A percentile compares a stretch with the other conserved stretches of the same genome.
Evolutionary conservation across 2,113 vertebrate species (phyloP).

Genomic region (Vulpes lagopus): DNA sequence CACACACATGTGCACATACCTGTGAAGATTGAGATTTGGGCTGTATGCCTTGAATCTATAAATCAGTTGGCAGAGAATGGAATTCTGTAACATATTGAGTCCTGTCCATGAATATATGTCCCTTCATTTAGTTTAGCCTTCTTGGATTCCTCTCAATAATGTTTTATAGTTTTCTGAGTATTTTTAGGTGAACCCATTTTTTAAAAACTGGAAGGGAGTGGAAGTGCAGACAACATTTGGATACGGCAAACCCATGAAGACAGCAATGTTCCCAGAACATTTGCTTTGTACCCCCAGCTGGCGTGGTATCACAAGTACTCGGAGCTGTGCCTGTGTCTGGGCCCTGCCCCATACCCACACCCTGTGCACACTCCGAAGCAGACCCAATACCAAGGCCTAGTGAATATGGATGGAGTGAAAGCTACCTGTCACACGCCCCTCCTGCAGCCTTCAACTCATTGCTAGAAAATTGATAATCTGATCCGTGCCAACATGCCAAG

Average conservation of each 20-base stretch:
- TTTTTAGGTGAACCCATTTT: constrained; percentile 5
- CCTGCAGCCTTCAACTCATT: not conserved
- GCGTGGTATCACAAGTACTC: not conserved
- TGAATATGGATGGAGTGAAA: not conserved
- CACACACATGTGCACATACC: not conserved
- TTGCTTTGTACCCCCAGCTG: not conserved
- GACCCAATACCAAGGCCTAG: not conserved
- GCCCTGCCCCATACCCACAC: no score
- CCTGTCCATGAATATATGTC: not conserved
- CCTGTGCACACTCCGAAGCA: not conserved
- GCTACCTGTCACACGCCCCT: accelerated
- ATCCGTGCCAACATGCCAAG: not conserved
- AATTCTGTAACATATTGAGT: not conserved
- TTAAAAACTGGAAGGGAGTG: not conserved
- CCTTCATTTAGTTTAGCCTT: not conserved
- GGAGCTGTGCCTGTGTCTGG: not conserved
- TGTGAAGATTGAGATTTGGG: not conserved
- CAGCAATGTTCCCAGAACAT: not conserved
- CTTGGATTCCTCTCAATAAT: constrained; percentile 15
- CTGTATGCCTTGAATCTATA: not conserved
- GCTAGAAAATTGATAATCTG: not conserved
- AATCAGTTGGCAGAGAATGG: not conserved
- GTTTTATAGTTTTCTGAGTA: not conserved
- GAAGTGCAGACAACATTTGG: not conserved
- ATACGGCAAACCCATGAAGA: not conserved